These are phyloP conservation scores for Pomatostomus ruficeps DNA, from an alignment of 2,113 vertebrate species.

Conservation along the genomic window DNA sequence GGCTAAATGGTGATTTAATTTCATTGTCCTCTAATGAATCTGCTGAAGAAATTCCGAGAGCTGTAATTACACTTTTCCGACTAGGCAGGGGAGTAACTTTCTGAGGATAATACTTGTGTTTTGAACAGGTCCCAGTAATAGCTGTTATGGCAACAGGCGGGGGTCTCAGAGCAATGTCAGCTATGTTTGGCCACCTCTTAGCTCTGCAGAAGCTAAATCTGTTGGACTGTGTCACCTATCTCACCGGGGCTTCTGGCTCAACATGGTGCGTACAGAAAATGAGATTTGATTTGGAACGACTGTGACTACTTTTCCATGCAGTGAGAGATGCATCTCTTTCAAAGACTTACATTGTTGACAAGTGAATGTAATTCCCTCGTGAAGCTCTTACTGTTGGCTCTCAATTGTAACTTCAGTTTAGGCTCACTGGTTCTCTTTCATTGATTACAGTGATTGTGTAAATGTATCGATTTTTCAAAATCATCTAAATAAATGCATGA, in stretches of 20 bases:
- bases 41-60: neutral
- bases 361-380: neutral
- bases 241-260: conserved; percentile 83
- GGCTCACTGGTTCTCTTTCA: neutral
- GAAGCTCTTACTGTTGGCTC: neutral
- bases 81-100: neutral
- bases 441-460: neutral
- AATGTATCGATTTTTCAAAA: neutral
- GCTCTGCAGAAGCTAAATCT: conserved; percentile 79
- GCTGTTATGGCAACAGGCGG: conserved; percentile 84
- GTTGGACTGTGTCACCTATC: conserved; percentile 78
- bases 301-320: neutral
- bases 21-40: neutral
- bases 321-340: neutral
- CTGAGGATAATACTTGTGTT: conserved; percentile 26
- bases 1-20: neutral
- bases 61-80: neutral
- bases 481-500: neutral
- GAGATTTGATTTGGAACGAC: neutral
- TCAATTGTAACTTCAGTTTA: neutral
- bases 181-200: conserved; percentile 77
- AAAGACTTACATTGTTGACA: neutral
- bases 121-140: conserved; percentile 79
- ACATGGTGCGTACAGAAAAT: conserved; percentile 77
- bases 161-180: conserved; percentile 82